Conservation (phyloP, 2,888 invertebrate genomes). For the Platyscelio sp. region DNA sequence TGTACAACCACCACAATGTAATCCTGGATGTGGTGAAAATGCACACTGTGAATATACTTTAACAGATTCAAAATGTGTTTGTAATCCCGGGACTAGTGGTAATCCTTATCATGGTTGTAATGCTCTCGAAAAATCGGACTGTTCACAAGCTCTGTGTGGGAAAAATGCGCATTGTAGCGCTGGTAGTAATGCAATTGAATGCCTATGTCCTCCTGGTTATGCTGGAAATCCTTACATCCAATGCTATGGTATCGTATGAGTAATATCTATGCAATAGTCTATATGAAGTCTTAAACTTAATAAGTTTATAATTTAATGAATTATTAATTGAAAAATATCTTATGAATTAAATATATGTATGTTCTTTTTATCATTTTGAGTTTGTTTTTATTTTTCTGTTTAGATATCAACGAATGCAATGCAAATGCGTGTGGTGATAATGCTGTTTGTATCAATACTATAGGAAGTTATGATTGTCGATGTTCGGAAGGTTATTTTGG, state of each 20-base stretch:
- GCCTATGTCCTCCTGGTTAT: slow-evolving; percentile 93
- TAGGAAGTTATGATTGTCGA: slow-evolving; percentile 95
- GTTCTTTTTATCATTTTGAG: no score
- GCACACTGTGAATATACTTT: slow-evolving; percentile 95
- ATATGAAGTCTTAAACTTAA: no score
- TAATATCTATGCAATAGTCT: no score
- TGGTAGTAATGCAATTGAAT: slow-evolving; percentile 91
- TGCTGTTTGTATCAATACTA: slow-evolving; percentile 95
- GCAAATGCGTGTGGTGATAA: slow-evolving; percentile 93
- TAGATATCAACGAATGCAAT: slow-evolving; percentile 92
- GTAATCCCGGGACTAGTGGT: slow-evolving; percentile 93
- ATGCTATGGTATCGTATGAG: slow-evolving; percentile 88
- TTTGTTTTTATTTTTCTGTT: background rate
- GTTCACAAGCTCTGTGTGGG: slow-evolving; percentile 91
- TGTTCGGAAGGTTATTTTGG: slow-evolving; percentile 94
- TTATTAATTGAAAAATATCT: no score
- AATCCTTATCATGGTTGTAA: slow-evolving; percentile 95
- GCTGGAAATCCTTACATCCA: slow-evolving; percentile 95
- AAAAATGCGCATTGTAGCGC: slow-evolving; percentile 93
- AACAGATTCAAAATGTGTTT: slow-evolving; percentile 91
- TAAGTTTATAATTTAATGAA: no score
- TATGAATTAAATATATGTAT: no score
- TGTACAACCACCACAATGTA: slow-evolving; percentile 91
- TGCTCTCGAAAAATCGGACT: slow-evolving; percentile 90
- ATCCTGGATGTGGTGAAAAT: slow-evolving; percentile 93